Conservation (phyloP, 30 jellyfish, hydroid and myxozoan species). For the Rhopilema esculentum region DNA sequence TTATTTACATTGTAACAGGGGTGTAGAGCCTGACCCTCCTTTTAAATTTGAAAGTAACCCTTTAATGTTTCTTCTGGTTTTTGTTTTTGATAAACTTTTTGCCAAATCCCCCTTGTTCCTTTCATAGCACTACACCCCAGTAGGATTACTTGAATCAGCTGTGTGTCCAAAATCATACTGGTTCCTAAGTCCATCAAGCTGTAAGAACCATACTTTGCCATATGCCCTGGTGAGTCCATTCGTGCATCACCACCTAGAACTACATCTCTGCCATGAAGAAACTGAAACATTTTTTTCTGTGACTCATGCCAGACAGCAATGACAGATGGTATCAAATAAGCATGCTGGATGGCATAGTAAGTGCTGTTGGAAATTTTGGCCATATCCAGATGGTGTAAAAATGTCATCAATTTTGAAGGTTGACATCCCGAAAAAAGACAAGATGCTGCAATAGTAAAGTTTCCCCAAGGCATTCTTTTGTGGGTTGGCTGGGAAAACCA, state of each 20-base stretch:
- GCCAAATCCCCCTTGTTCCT: not conserved
- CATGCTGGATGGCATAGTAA: slow-evolving; percentile 22
- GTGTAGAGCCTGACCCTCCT: not conserved
- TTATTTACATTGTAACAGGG: not conserved
- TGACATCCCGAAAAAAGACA: slow-evolving; percentile 16
- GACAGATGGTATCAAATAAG: slow-evolving; percentile 7
- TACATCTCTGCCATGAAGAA: not conserved
- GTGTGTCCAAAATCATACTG: slow-evolving; percentile 10
- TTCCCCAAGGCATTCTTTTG: slow-evolving; percentile 19
- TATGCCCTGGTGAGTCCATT: slow-evolving; percentile 13
- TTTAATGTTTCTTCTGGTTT: not conserved
- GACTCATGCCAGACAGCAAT: slow-evolving; percentile 13
- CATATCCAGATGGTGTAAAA: not conserved
- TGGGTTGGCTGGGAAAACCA: slow-evolving; percentile 19
- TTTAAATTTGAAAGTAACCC: not conserved
- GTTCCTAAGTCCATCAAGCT: slow-evolving; percentile 10
- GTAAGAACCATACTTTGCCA: slow-evolving; percentile 15
- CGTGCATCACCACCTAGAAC: slow-evolving; percentile 25
- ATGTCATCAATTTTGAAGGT: slow-evolving; percentile 3
- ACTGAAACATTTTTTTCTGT: slow-evolving; percentile 1
- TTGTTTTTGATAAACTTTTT: not conserved
- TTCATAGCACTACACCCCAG: not conserved
- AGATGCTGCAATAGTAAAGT: slow-evolving; percentile 1
- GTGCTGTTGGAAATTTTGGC: not conserved
- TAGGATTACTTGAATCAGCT: slow-evolving; percentile 6